Conservation (phyloP, 2,113 vertebrate species). For the Paradisaea rubra region DNA sequence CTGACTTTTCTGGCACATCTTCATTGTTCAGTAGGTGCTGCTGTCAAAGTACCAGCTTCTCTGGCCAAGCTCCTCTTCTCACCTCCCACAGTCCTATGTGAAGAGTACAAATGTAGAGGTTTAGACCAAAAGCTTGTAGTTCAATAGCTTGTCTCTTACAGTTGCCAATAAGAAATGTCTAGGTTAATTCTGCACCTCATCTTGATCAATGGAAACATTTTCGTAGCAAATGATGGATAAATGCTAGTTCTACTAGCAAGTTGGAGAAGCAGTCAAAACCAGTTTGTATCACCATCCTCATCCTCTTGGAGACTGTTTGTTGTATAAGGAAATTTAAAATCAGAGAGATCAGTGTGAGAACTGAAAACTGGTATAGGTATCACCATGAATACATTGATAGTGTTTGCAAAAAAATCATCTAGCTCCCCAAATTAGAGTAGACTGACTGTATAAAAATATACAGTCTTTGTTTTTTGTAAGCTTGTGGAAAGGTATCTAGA, state of each 20-base stretch:
- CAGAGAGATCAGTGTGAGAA: neutral
- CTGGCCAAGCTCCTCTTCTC: neutral
- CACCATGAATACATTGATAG: neutral
- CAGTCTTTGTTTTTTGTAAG: neutral
- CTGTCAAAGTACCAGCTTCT: neutral
- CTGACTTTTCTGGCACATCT: neutral
- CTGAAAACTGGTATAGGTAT: neutral
- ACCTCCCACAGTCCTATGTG: neutral
- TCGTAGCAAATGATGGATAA: neutral
- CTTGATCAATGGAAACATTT: neutral
- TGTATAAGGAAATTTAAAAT: neutral
- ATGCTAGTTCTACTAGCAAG: neutral
- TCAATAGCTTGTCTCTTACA: neutral
- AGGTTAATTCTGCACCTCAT: neutral
- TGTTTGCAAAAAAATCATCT: constrained; percentile 25
- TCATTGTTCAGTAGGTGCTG: neutral
- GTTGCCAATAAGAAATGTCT: neutral
- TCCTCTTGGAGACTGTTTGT: neutral
- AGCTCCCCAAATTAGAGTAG: neutral
- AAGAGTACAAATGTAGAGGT: neutral
- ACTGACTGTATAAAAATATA: neutral
- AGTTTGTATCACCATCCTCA: neutral
- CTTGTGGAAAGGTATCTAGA: neutral
- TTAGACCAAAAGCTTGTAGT: neutral
- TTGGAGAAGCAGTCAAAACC: neutral